phyloP scores from a whole-genome alignment of 30 jellyfish, hydroid and myxozoan genomes.

The Catostylus mosaicus region DNA sequence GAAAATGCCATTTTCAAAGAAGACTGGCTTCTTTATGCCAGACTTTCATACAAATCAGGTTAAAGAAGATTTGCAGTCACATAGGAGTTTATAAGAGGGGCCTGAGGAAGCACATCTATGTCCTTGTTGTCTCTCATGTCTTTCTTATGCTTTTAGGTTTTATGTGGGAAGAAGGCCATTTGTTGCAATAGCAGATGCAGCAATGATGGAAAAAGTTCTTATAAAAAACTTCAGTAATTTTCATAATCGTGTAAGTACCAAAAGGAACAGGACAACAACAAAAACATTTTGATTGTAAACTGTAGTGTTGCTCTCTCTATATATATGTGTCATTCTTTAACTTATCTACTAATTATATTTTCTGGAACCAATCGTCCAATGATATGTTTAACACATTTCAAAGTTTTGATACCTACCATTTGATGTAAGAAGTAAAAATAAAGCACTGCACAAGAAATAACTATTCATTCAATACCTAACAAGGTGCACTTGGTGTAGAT shows the following conservation, averaged over 20 bases:
- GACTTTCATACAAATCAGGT: too few relatives aligned
- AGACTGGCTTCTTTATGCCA: too few relatives aligned
- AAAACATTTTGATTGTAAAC: not conserved
- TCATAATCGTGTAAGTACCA: constrained; percentile 8
- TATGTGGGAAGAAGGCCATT: constrained; percentile 25
- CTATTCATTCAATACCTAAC: not conserved
- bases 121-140: too few relatives aligned
- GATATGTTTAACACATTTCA: not conserved
- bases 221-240: constrained; percentile 48
- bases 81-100: too few relatives aligned
- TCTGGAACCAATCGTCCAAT: not conserved
- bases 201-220: not conserved
- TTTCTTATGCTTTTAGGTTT: constrained; percentile 10
- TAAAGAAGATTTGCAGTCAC: too few relatives aligned
- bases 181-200: constrained; percentile 20
- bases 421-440: not conserved
- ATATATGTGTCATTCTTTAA: too few relatives aligned
- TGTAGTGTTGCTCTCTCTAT: not conserved
- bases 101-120: too few relatives aligned
- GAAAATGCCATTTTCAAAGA: too few relatives aligned
- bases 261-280: not conserved
- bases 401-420: not conserved
- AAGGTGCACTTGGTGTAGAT: not conserved
- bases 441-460: not conserved
- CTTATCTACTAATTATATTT: too few relatives aligned